Conservation (phyloP, 1,140 invertebrate species). For the Euura saliciscinereae region DNA sequence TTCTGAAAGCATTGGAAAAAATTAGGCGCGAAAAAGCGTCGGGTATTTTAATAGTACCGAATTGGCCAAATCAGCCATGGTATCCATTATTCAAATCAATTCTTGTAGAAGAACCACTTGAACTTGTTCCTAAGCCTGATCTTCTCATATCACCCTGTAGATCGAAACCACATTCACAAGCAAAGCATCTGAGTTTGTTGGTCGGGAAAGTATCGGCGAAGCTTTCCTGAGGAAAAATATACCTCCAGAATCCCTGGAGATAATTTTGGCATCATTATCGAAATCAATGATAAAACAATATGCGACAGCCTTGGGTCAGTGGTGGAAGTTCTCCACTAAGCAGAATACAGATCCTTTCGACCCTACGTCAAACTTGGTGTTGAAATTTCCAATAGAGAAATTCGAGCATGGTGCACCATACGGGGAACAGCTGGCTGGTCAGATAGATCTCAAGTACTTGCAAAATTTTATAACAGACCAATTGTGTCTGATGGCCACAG, state of each 20-base stretch:
- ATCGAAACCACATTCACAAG: slow-evolving; percentile 13
- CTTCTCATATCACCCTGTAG: slow-evolving; percentile 14
- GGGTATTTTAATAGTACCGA: slow-evolving; percentile 9
- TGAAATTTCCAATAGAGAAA: slow-evolving; percentile 14
- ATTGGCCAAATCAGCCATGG: slow-evolving; percentile 12
- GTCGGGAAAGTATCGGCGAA: slow-evolving; percentile 21
- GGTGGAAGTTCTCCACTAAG: slow-evolving; percentile 22
- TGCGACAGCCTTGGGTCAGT: slow-evolving; percentile 16
- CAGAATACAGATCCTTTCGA: slow-evolving; percentile 14
- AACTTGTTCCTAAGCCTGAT: neutral
- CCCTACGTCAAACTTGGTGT: neutral
- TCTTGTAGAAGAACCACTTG: neutral
- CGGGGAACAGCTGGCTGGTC: no score
- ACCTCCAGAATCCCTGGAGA: neutral
- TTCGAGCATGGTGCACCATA: slow-evolving; percentile 31
- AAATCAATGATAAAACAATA: slow-evolving; percentile 26
- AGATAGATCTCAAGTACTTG: no score
- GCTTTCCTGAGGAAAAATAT: slow-evolving; percentile 15
- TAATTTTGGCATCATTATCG: slow-evolving; percentile 20
- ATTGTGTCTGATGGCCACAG: no score
- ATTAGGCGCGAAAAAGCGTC: slow-evolving; percentile 8
- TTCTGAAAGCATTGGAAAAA: neutral
- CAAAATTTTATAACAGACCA: no score
- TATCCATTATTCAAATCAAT: neutral
- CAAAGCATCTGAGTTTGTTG: slow-evolving; percentile 15